These are phyloP conservation scores for Thumatha senex DNA, from an alignment of 2,888 invertebrate genomes.

Conservation along the genomic window DNA sequence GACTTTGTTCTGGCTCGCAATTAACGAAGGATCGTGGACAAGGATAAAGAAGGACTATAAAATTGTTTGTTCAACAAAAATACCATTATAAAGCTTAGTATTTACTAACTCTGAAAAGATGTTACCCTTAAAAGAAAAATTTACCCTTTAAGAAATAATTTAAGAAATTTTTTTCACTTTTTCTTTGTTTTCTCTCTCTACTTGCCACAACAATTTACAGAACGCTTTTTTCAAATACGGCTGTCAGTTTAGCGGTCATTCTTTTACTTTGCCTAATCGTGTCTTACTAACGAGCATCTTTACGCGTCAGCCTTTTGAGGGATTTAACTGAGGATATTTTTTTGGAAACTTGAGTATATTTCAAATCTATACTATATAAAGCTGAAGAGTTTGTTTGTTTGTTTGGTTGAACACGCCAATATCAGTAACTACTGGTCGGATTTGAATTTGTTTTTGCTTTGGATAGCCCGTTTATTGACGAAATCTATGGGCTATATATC, in stretches of 20 bases:
- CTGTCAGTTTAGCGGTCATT: not conserved
- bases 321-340: too few species aligned
- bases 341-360: too few species aligned
- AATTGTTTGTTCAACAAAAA: conserved; percentile 10
- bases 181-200: conserved; percentile 11
- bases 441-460: too few species aligned
- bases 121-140: conserved; percentile 12
- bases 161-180: too few species aligned
- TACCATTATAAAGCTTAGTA: conserved; percentile 3
- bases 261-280: conserved; percentile 13
- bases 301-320: conserved; percentile 12
- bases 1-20: not conserved
- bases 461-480: too few species aligned
- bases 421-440: too few species aligned
- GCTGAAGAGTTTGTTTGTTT: too few species aligned
- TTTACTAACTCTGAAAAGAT: conserved; percentile 11
- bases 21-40: not conserved
- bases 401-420: too few species aligned
- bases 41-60: not conserved
- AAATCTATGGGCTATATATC: too few species aligned
- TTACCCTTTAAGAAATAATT: conserved; percentile 17
- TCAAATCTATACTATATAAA: too few species aligned
- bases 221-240: conserved; percentile 2
- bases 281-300: conserved; percentile 12
- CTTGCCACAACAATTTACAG: conserved; percentile 6